phyloP scores from a whole-genome alignment of 2,888 invertebrate genomes.

The Bembecia ichneumoniformis region DNA sequence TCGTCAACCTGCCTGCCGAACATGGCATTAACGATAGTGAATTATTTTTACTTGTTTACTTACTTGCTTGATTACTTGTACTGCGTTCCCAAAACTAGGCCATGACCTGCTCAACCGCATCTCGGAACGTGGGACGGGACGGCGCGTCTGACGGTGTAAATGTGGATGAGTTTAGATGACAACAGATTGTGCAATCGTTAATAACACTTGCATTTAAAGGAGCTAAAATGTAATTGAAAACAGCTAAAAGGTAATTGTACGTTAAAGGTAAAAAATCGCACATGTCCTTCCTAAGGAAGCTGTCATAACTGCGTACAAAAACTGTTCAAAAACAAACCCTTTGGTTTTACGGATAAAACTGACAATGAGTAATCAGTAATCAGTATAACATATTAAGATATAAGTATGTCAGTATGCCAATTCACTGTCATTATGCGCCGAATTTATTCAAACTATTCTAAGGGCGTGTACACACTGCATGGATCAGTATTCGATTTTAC shows the following conservation, averaged over 20 bases:
- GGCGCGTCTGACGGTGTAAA: background rate
- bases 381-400: too few species aligned
- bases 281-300: too few species aligned
- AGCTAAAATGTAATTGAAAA: too few species aligned
- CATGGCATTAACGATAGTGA: too few species aligned
- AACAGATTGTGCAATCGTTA: slow-evolving; percentile 4
- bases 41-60: too few species aligned
- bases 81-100: background rate
- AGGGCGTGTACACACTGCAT: slow-evolving; percentile 1
- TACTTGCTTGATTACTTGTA: too few species aligned
- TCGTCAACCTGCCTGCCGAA: too few species aligned
- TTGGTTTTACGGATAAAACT: background rate
- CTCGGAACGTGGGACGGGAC: background rate
- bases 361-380: slow-evolving; percentile 10
- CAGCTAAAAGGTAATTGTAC: too few species aligned
- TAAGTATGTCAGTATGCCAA: slow-evolving; percentile 22
- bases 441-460: slow-evolving; percentile 17
- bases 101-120: background rate
- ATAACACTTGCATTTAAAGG: background rate
- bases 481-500: too few species aligned
- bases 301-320: too few species aligned
- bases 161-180: slow-evolving; percentile 1
- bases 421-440: slow-evolving; percentile 19
- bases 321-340: too few species aligned
- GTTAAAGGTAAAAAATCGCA: too few species aligned